Conservation (phyloP, 2,888 invertebrate species). For the Leptopilina syphax region DNA sequence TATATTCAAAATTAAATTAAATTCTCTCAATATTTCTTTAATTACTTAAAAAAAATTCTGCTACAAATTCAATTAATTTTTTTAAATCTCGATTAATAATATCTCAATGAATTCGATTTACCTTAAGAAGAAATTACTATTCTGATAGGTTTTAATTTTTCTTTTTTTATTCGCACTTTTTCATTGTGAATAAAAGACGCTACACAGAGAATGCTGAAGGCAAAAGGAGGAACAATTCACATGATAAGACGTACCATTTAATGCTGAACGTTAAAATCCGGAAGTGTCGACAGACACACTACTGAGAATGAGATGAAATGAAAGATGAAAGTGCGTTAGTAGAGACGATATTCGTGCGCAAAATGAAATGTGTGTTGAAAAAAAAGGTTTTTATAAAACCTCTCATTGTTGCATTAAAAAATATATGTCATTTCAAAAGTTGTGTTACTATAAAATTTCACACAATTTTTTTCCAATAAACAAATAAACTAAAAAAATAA, state of each 20-base stretch:
- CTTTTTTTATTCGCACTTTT: not conserved
- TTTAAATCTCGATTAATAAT: too few species aligned
- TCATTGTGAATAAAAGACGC: not conserved
- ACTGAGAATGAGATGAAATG: constrained; percentile 20
- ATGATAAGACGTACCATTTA: not conserved
- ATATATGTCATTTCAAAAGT: too few species aligned
- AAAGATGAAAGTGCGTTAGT: constrained; percentile 12
- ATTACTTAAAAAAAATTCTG: too few species aligned
- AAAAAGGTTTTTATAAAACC: not conserved
- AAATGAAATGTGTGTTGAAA: too few species aligned
- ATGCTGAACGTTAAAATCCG: not conserved
- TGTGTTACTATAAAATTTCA: too few species aligned
- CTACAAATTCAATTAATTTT: too few species aligned
- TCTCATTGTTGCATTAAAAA: not conserved
- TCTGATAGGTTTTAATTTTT: not conserved
- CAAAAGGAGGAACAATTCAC: not conserved
- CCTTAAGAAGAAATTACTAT: too few species aligned
- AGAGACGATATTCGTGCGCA: not conserved
- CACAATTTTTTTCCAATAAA: too few species aligned
- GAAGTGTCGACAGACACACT: not conserved
- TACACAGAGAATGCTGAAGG: not conserved
- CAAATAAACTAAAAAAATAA: too few species aligned
- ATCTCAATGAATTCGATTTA: too few species aligned
- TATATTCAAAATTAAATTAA: too few species aligned
- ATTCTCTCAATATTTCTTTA: too few species aligned